Evolutionary conservation across 2,797 vertebrate genomes (phyloP), one percentile per base, ranked within the genome.

Genomic region (Sphenopsis melanotis): DNA sequence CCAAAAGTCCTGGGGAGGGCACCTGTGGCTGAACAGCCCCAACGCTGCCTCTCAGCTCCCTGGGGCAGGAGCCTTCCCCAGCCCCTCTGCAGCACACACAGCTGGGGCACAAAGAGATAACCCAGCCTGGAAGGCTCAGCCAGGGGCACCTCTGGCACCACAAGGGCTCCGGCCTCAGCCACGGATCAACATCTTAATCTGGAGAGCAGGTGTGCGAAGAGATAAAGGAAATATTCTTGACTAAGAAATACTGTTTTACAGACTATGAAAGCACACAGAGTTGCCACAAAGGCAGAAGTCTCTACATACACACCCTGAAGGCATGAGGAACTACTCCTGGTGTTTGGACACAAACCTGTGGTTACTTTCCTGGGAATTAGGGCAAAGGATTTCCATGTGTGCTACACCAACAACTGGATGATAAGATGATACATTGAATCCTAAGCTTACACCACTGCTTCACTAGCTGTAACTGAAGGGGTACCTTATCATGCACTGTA

Each of bases 21-120:
- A 22, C 0, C 0, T 2, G 0, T 23, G 30, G 1, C 32, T 74
- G 21, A 84, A 5, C 22, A n/a, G 5, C 7, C 23, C 37, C 29
- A n/a, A 1, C 0, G 3, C 22, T n/a, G 22, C 27, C 27, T 18
- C 10, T 52, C 22, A 41, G 9, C 37, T 6, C 8, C 46, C 66
- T 19, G 36, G 10, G 49, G 66, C 49, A 41, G 49, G 5, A 39
- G 26, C 14, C 22, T 11, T 6, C 29, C 36, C 66, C 36, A 29
- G 37, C 34, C 36, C 36, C 49, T 19, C 29, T 19, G 15, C 11
- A 17, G 27, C 65, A 10, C 65, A 23, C 20, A 10, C 34, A 30
- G 56, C 8, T 6, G 34, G 26, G 9, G 20, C 46, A 26, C 3
- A 13, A 5, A 18, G 22, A 9, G 36, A 39, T 3, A 11, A 8